These are phyloP conservation scores for Noturus placidus DNA, from an alignment of 2,113 vertebrate species.

Conservation along the genomic window DNA sequence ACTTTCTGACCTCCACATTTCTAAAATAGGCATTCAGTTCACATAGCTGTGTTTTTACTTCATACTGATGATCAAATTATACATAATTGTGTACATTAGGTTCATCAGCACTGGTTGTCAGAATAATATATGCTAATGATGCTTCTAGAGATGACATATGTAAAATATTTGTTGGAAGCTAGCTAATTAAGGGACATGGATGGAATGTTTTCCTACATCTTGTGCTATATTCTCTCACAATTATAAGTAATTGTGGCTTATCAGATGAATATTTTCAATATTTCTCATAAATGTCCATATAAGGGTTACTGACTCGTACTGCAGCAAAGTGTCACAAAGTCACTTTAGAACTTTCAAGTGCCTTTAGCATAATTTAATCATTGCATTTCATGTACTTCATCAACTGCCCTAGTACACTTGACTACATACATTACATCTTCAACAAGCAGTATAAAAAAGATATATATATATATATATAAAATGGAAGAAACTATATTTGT, in stretches of 20 bases:
- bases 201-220: background rate
- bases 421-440: too few species aligned
- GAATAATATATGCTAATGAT: slow-evolving; percentile 8
- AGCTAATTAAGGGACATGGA: background rate
- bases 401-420: background rate
- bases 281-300: background rate
- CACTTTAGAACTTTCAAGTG: background rate
- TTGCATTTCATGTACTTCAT: background rate
- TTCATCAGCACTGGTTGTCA: background rate
- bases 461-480: background rate
- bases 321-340: background rate
- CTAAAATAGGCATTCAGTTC: background rate
- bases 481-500: background rate
- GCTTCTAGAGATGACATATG: background rate
- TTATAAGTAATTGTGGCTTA: background rate
- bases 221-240: background rate
- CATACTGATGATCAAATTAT: slow-evolving; percentile 12
- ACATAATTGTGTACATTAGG: background rate
- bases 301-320: background rate
- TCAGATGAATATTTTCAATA: background rate
- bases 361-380: background rate
- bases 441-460: too few species aligned
- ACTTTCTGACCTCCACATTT: background rate
- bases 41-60: slow-evolving; percentile 13
- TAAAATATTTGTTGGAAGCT: background rate